A percentile compares a stretch with the other conserved stretches of the same genome.
These are phyloP conservation scores for Hydraecia micacea DNA, from an alignment of 2,888 invertebrate species.

Conservation along the genomic window DNA sequence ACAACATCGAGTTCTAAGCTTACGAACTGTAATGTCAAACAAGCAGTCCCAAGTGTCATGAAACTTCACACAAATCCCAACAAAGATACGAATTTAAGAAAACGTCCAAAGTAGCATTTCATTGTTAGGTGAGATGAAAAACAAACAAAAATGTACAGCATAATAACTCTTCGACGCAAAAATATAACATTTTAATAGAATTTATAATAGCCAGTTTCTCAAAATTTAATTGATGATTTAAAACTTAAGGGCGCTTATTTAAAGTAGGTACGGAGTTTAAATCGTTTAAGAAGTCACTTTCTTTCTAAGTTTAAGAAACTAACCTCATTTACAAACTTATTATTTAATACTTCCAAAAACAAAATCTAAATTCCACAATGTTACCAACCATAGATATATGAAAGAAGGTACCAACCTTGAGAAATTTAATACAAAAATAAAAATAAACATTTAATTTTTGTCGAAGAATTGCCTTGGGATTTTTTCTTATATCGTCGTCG, in stretches of 20 bases:
- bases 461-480: background rate
- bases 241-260: background rate
- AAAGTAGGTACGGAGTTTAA: background rate
- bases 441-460: background rate
- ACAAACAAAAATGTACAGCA: background rate
- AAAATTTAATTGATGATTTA: constrained; percentile 17
- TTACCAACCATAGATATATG: too few relatives aligned
- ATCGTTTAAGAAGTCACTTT: background rate
- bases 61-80: background rate
- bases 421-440: background rate
- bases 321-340: background rate
- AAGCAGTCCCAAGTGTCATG: background rate
- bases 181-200: constrained; percentile 2
- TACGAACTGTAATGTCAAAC: background rate
- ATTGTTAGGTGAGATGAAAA: background rate
- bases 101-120: background rate
- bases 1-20: background rate
- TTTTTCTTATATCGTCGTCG: background rate
- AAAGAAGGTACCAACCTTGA: accelerated
- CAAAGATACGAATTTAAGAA: background rate
- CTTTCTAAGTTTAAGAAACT: background rate
- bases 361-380: background rate
- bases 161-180: background rate
- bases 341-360: background rate
- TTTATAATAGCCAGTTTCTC: constrained; percentile 2